These are phyloP conservation scores for Watersipora subatra DNA, from an alignment of 1,140 invertebrate genomes.

Conservation along the genomic window DNA sequence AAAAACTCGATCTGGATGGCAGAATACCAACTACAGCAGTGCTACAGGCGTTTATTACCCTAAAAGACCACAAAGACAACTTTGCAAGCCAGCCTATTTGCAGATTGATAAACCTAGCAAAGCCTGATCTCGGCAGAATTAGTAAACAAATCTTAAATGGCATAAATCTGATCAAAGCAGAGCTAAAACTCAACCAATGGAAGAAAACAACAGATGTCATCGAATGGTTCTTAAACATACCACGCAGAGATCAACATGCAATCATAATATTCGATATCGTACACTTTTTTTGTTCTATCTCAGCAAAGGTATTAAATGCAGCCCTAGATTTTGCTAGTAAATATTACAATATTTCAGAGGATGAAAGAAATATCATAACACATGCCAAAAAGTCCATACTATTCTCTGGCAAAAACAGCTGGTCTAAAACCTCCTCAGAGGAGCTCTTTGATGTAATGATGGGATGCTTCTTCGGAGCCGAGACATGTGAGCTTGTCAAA, in stretches of 20 bases:
- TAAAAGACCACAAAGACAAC: not conserved
- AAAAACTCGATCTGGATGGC: not conserved
- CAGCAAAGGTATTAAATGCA: not conserved
- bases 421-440: not conserved
- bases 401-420: not conserved
- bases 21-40: not conserved
- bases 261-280: not conserved
- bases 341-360: not conserved
- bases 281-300: not conserved
- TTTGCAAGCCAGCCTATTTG: not conserved
- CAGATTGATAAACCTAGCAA: not conserved
- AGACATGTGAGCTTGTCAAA: not conserved
- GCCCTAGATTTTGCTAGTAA: not conserved
- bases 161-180: not conserved
- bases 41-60: not conserved
- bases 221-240: not conserved
- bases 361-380: not conserved
- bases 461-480: not conserved
- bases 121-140: not conserved
- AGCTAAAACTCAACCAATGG: not conserved
- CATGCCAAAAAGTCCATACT: not conserved
- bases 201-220: not conserved
- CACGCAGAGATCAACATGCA: not conserved
- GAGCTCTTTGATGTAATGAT: not conserved
- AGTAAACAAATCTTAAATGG: not conserved